A percentile compares a stretch with the other conserved stretches of the same genome.
Conservation (phyloP, 2,113 vertebrate species). For the Dinomys branickii region DNA sequence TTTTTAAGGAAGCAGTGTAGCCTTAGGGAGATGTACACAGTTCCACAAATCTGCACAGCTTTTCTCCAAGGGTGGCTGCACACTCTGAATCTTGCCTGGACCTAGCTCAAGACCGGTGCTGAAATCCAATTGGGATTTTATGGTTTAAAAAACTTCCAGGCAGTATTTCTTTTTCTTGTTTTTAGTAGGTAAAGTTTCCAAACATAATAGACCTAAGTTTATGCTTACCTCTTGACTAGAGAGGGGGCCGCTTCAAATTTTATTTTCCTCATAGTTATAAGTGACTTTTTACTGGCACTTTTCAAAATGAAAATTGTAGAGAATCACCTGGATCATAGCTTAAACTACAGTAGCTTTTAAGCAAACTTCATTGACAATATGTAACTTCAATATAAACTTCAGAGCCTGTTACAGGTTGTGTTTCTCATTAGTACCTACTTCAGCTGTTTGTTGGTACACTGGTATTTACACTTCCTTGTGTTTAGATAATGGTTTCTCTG, state of each 20-base stretch:
- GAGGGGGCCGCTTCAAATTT: background rate
- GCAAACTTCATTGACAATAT: constrained; percentile 20
- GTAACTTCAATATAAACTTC: constrained; percentile 37
- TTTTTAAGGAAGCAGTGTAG: background rate
- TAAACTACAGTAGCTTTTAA: constrained; percentile 55
- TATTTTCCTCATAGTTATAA: constrained; percentile 51
- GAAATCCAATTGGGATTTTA: background rate
- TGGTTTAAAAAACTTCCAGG: constrained; percentile 3
- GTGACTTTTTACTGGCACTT: constrained; percentile 13
- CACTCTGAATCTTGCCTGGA: background rate
- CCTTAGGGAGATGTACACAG: background rate
- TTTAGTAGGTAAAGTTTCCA: constrained; percentile 32
- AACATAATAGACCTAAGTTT: constrained; percentile 27
- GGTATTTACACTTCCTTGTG: constrained; percentile 29
- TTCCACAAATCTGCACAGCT: background rate
- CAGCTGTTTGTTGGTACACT: constrained; percentile 44
- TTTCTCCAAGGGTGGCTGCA: background rate
- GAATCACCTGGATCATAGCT: background rate
- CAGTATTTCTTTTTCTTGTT: constrained; percentile 13
- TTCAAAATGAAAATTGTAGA: constrained; percentile 60
- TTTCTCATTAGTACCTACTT: constrained; percentile 34
- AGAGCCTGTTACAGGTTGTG: constrained; percentile 7
- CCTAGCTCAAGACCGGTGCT: background rate
- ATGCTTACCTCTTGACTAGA: constrained; percentile 41
- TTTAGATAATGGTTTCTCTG: constrained; percentile 66